Conservation (phyloP, 1,140 invertebrate genomes). For the Drosophila leontia region DNA sequence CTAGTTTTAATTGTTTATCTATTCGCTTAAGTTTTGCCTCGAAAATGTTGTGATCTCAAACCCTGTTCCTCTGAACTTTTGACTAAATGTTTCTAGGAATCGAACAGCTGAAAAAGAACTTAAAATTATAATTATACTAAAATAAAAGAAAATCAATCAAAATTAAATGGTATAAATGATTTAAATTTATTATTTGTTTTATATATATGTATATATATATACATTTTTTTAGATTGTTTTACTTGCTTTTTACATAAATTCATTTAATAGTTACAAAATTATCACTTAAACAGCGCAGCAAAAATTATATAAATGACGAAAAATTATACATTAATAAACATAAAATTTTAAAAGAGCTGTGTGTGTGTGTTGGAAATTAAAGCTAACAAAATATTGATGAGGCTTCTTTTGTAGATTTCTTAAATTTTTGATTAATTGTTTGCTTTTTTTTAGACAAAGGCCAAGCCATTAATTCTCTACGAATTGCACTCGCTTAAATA, state of each 20-base stretch:
- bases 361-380: slow-evolving; percentile 14
- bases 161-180: slow-evolving; percentile 69
- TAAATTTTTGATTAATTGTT: slow-evolving; percentile 19
- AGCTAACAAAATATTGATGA: slow-evolving; percentile 5
- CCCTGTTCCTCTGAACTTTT: background rate
- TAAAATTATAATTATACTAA: slow-evolving; percentile 10
- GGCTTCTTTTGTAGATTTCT: background rate
- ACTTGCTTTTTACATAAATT: slow-evolving; percentile 78
- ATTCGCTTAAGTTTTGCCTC: slow-evolving; percentile 47
- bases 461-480: slow-evolving; percentile 9
- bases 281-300: slow-evolving; percentile 79
- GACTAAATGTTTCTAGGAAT: slow-evolving; percentile 34
- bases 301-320: slow-evolving; percentile 49
- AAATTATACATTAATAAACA: slow-evolving; percentile 27
- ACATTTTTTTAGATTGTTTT: slow-evolving; percentile 46
- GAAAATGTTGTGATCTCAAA: slow-evolving; percentile 31
- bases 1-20: slow-evolving; percentile 61
- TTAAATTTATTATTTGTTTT: slow-evolving; percentile 72
- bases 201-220: slow-evolving; percentile 22
- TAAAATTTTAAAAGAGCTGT: slow-evolving; percentile 18
- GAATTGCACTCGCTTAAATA: slow-evolving; percentile 35
- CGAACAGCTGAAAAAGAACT: slow-evolving; percentile 2
- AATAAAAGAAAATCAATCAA: slow-evolving; percentile 24
- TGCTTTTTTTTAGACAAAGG: background rate
- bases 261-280: slow-evolving; percentile 77